These are phyloP conservation scores for Piaya cayana DNA, from an alignment of 2,113 vertebrate genomes.

Conservation along the genomic window DNA sequence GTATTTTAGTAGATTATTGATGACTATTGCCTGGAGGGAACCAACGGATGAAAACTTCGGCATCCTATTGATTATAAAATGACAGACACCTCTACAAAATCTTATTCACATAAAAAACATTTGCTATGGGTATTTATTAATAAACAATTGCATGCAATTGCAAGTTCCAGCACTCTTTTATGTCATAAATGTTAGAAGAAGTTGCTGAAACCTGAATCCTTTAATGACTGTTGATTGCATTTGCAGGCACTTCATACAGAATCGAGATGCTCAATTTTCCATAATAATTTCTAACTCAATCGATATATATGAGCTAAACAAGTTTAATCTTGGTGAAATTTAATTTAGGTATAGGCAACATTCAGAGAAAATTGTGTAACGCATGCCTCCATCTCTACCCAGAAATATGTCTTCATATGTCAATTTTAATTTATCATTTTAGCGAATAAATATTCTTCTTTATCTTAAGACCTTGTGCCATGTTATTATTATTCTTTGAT, in stretches of 20 bases:
- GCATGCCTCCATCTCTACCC: background rate
- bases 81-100: background rate
- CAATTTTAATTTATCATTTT: background rate
- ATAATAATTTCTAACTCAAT: constrained; percentile 72
- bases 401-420: background rate
- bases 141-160: constrained; percentile 48
- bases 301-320: constrained; percentile 64
- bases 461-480: background rate
- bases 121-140: constrained; percentile 36
- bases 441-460: background rate
- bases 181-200: constrained; percentile 57
- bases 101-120: background rate
- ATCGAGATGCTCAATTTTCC: constrained; percentile 59
- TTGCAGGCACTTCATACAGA: constrained; percentile 65
- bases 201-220: constrained; percentile 55
- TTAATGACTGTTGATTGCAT: constrained; percentile 58
- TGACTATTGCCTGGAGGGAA: background rate
- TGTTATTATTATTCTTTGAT: background rate
- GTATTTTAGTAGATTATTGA: constrained; percentile 52
- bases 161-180: background rate
- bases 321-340: constrained; percentile 72
- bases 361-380: constrained; percentile 25
- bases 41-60: background rate
- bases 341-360: constrained; percentile 72
- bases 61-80: background rate